Base-by-base conservation (phyloP, 2,797 vertebrate genomes). In the Eurystomus glaucurus region DNA sequence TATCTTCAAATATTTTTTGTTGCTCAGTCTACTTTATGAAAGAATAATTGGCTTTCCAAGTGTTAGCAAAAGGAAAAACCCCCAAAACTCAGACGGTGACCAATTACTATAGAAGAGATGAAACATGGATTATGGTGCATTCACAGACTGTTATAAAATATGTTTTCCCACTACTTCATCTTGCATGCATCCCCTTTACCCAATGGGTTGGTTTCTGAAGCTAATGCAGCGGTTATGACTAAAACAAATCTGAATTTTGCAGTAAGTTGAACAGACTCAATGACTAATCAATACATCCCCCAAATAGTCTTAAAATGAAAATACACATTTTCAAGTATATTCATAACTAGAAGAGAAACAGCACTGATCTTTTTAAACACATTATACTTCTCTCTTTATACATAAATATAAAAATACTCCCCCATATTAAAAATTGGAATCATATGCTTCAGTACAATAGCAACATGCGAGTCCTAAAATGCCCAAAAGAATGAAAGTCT, bases 91-190 rank as follows among this genome's bases (percentile, higher is more conserved):
- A 51, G 41, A 68, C 6, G 26, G 9, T 14, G 19, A 57, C 28
- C 35, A 58, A n/a, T 43, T 84, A 65, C 31, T 65, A 65, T 25
- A 31, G 29, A 77, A 43, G 69, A 52, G 35, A 37, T 12, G 66
- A 8, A 35, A 13, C 12, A 6, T 0, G 9, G 54, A 54, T 37
- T 54, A 41, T 9, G 69, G 16, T 0, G 0, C 41, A 7, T 19
- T 50, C 60, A 46, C 26, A 51, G 51, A 6, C 16, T 31, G 6
- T 1, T 43, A 29, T 1, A 43, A 87, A 88, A 81, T 3, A 16
- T 0, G 0, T 71, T 75, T 68, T 13, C 45, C 48, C 45, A 45
- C 31, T 55, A 2, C 5, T 75, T 51, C 41, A 22, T 54, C 74
- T 72, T 43, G 4, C 35, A 26, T n/a, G 20, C 78, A 46, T 4